Conservation (phyloP, 92 coral and sea anemone genomes). For the Epizoanthus rinbou region DNA sequence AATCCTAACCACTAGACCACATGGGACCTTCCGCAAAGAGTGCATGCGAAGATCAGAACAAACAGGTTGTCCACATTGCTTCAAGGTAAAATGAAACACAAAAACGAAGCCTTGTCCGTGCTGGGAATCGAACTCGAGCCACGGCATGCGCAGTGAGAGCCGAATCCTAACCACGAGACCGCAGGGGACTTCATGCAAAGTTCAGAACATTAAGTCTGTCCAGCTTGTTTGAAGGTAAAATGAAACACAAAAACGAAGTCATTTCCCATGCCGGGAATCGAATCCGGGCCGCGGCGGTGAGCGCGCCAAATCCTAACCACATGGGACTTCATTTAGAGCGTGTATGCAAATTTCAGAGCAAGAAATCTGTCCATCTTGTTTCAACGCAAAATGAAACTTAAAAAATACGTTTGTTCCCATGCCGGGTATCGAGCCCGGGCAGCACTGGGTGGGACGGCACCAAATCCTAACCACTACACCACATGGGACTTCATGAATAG, state of each 20-base stretch:
- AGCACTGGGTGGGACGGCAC: constrained; percentile 80
- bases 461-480: constrained; percentile 88
- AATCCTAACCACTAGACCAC: constrained; percentile 70
- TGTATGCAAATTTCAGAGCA: too few species aligned
- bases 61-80: neutral
- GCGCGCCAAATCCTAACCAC: neutral
- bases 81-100: neutral
- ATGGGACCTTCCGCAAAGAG: neutral
- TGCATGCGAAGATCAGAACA: too few species aligned
- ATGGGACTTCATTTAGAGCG: neutral
- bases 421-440: constrained; percentile 88
- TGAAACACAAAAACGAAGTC: neutral
- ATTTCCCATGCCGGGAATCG: constrained; percentile 82
- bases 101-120: constrained; percentile 33
- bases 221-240: too few species aligned
- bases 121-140: constrained; percentile 88
- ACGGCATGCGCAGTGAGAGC: constrained; percentile 68
- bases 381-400: neutral
- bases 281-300: constrained; percentile 54
- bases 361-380: too few species aligned
- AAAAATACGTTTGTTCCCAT: constrained; percentile 43
- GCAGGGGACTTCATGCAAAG: neutral
- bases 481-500: constrained; percentile 42
- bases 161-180: constrained; percentile 61
- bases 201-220: neutral